Base-by-base conservation (phyloP, 2,113 vertebrate genomes). In the Pardalotus punctatus region DNA sequence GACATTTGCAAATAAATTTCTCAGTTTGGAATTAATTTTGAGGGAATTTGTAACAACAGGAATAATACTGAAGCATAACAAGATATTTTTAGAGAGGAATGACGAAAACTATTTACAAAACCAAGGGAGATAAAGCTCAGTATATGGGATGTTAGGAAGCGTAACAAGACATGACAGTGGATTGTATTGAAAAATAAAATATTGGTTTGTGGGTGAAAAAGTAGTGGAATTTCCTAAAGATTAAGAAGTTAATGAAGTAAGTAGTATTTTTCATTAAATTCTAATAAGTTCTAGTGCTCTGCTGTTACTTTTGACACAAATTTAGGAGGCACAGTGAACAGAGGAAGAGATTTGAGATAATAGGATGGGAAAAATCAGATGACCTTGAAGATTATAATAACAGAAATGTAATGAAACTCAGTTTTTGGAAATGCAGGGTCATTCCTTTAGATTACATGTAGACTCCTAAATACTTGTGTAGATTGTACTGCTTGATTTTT, bases 111-210 rank as follows among this genome's bases (percentile, higher is more conserved):
- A 2, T 50, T 80, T 64, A 42, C 7, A 50, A 35, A 84, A 86
- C 19, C 14, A 35, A 6, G 27, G 29, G 84, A 81, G 47, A 70
- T 73, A 10, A 24, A 47, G 33, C 31, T 83, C 70, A 29, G 25
- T 48, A 19, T 77, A 35, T 42, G 69, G 50, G 81, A 74, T 83
- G 29, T 35, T 83, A 66, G 25, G 36, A 88, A 86, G 35, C 0
- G 0, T 91, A 54, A 84, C 0, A 0, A 14, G 54, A 87, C 28
- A 33, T 60, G 48, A 54, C 61, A 57, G 13, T 45, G 14, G 33
- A 38, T 64, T 71, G 29, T 50, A 76, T 16, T 80, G 20, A 19
- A 81, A 88, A 79, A 73, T 22, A 48, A 86, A 83, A 65, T 42
- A 42, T 2, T 71, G 27, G 2, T 54, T 71, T 62, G 29, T 54